These are phyloP conservation scores for Lamprologus tigripictilis DNA, from an alignment of 2,113 vertebrate species.

Conservation along the genomic window DNA sequence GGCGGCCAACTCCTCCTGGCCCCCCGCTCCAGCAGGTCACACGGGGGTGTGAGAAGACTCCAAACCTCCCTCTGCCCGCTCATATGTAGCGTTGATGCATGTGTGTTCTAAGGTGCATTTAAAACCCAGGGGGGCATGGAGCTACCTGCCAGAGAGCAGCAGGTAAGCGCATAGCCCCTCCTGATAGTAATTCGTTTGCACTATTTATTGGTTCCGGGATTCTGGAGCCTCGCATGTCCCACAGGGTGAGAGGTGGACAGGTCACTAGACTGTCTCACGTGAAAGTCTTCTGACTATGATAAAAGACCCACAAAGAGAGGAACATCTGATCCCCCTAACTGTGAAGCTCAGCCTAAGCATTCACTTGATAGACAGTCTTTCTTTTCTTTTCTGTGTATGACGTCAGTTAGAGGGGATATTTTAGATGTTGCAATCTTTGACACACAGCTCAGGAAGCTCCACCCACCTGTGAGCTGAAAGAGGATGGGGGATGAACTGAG, in stretches of 20 bases:
- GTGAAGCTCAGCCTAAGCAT: not conserved
- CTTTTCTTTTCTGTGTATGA: not conserved
- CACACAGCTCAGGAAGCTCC: not conserved
- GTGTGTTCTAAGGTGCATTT: too few relatives aligned
- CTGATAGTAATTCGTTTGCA: not conserved
- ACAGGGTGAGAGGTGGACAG: not conserved
- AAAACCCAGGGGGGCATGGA: not conserved
- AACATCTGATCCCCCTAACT: not conserved
- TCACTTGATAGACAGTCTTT: not conserved
- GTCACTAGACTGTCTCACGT: rapidly evolving
- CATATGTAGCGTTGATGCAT: too few relatives aligned
- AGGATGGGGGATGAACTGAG: rapidly evolving
- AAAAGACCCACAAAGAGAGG: not conserved
- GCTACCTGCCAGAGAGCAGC: not conserved
- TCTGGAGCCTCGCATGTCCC: rapidly evolving
- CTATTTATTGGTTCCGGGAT: rapidly evolving
- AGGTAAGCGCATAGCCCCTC: not conserved
- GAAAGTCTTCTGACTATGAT: not conserved
- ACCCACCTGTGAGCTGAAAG: not conserved
- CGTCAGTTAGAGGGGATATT: not conserved
- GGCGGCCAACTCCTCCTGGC: too few relatives aligned
- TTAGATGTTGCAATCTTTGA: rapidly evolving
- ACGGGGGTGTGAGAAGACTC: too few relatives aligned
- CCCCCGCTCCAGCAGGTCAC: too few relatives aligned
- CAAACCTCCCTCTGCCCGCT: too few relatives aligned